These are phyloP conservation scores for Nyctalus aviator DNA, from an alignment of 2,797 vertebrate genomes.

Conservation along the genomic window DNA sequence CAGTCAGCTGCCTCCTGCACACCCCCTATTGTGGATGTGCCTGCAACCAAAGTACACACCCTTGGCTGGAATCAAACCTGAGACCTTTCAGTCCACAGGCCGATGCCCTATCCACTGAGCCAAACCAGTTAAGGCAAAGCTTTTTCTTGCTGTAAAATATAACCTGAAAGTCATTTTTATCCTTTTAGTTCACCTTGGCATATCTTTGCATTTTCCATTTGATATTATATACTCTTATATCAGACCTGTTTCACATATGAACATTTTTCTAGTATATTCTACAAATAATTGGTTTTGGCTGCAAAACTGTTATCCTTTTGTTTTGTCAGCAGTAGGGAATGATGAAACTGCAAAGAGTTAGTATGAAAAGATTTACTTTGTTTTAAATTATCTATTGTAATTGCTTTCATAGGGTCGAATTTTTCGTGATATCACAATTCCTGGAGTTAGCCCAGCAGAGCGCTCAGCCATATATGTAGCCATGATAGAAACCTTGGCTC, in stretches of 20 bases:
- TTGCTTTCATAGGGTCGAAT: slow-evolving; percentile 91
- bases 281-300: background rate
- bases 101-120: no score
- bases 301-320: background rate
- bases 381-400: background rate
- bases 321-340: background rate
- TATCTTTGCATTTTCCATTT: slow-evolving; percentile 20
- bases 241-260: slow-evolving; percentile 34
- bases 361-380: background rate
- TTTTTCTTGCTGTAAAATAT: background rate
- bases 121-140: background rate
- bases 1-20: no score
- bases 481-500: slow-evolving; percentile 91
- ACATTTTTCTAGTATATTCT: background rate
- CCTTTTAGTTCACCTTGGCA: slow-evolving; percentile 15
- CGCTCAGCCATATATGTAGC: slow-evolving; percentile 93
- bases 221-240: background rate
- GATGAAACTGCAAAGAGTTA: background rate
- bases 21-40: no score
- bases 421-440: slow-evolving; percentile 91
- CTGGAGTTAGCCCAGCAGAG: slow-evolving; percentile 91
- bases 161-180: background rate
- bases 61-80: no score
- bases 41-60: no score
- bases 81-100: no score